phyloP scores from a whole-genome alignment of 2,888 invertebrate species.

The Agrotis segetum region DNA sequence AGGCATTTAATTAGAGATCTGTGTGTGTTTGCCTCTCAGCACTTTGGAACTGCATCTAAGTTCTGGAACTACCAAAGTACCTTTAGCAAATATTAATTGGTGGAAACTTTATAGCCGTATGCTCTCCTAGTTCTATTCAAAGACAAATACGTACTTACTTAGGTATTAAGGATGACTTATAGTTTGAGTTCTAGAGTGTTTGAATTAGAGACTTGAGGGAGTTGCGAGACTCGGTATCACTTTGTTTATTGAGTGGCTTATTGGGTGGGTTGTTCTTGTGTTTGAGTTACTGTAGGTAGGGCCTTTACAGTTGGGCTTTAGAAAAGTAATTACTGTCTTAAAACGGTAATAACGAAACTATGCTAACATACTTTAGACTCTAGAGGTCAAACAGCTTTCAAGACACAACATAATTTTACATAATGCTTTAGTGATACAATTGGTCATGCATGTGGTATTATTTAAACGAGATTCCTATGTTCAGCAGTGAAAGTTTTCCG shows the following conservation, averaged over 20 bases:
- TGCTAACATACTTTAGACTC: too few relatives aligned
- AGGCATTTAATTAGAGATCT: constrained; percentile 69
- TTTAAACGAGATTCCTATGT: too few relatives aligned
- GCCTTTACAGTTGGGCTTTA: not conserved
- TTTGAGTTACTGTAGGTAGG: not conserved
- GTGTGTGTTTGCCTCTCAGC: constrained; percentile 58
- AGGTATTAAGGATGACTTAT: constrained; percentile 70
- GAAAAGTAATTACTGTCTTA: not conserved
- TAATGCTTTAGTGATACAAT: too few relatives aligned
- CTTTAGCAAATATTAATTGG: constrained; percentile 85
- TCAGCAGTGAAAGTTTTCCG: too few relatives aligned
- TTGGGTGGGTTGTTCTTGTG: not conserved
- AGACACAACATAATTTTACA: too few relatives aligned
- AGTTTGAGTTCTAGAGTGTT: constrained; percentile 69
- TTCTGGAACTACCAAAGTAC: constrained; percentile 78
- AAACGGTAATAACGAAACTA: not conserved
- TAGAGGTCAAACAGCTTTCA: too few relatives aligned
- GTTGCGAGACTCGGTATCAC: constrained; percentile 19
- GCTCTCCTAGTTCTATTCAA: constrained; percentile 72
- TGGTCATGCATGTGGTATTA: too few relatives aligned
- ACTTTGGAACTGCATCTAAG: constrained; percentile 76
- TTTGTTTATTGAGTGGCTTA: constrained; percentile 31
- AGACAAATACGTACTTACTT: constrained; percentile 77
- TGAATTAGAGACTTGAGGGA: constrained; percentile 63
- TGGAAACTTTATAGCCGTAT: constrained; percentile 73